Percentiles rank a stretch among this genome's conserved stretches.
These are phyloP conservation scores for Orchestia grillus DNA, from an alignment of 1,140 invertebrate species.

Conservation along the genomic window DNA sequence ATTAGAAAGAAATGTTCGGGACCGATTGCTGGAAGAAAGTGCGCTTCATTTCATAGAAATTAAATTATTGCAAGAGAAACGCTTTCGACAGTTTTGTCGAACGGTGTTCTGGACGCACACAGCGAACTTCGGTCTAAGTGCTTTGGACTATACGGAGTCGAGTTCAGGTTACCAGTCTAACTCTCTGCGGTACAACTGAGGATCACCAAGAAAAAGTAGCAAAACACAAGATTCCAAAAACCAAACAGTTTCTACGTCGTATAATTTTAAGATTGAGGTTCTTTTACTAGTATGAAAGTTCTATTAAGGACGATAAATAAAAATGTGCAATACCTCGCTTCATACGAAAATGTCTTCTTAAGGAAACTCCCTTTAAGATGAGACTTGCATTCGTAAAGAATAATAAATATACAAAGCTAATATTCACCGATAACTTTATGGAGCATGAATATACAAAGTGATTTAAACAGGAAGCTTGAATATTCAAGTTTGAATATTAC, in stretches of 20 bases:
- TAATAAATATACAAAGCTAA: not conserved
- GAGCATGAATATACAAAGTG: not conserved
- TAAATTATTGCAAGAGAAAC: not conserved
- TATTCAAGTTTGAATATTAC: not conserved
- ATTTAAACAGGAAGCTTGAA: not conserved
- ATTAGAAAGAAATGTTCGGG: not conserved
- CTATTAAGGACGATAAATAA: not conserved
- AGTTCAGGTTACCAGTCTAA: not conserved
- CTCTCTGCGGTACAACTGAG: not conserved
- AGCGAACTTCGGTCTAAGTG: not conserved
- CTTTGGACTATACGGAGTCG: too few species aligned
- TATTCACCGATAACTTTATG: not conserved
- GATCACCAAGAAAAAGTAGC: not conserved
- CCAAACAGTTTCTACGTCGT: too few species aligned
- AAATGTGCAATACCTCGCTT: not conserved
- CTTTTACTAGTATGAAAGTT: not conserved
- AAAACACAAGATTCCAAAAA: not conserved
- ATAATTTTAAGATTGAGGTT: too few species aligned
- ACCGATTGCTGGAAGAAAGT: not conserved
- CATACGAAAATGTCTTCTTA: not conserved
- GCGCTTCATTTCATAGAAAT: not conserved
- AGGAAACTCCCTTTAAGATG: not conserved
- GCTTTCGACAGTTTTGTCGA: not conserved
- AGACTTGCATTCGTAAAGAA: not conserved
- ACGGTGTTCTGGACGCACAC: not conserved